Conservation (phyloP, 1,140 invertebrate species). For the Sycophaga agraensis region DNA sequence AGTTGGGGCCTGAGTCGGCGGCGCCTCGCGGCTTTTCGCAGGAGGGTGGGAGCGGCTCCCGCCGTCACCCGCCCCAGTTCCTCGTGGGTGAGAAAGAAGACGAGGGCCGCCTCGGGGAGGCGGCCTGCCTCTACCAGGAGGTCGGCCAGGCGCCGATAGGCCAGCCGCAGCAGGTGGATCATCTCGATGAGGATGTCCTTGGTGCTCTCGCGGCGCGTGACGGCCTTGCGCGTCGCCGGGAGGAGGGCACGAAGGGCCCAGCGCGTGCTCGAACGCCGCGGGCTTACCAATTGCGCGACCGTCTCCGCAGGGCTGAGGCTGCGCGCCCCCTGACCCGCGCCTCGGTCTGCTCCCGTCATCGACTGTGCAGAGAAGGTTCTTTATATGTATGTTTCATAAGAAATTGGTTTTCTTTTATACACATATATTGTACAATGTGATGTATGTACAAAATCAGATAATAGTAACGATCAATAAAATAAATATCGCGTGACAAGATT, state of each 20-base stretch:
- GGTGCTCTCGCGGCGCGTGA: conserved; percentile 66
- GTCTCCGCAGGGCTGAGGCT: conserved; percentile 35
- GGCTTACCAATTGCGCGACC: conserved; percentile 52
- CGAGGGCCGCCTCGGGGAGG: conserved; percentile 66
- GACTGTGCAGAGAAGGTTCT: no score
- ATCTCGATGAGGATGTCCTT: conserved; percentile 66
- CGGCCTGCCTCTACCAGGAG: conserved; percentile 64
- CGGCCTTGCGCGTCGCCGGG: conserved; percentile 62
- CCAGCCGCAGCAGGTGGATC: conserved; percentile 65
- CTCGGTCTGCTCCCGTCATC: no score
- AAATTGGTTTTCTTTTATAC: no score
- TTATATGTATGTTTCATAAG: no score
- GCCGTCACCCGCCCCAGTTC: conserved; percentile 67
- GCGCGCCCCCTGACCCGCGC: no score
- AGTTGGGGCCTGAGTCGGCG: background rate
- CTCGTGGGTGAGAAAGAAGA: conserved; percentile 70
- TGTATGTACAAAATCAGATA: no score
- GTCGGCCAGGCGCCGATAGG: conserved; percentile 61
- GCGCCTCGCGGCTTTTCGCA: conserved; percentile 56
- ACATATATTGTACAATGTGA: no score
- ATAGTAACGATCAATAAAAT: no score
- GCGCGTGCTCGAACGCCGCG: conserved; percentile 47
- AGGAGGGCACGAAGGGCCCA: conserved; percentile 55
- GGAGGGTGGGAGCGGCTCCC: conserved; percentile 57
- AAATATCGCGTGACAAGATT: no score